phyloP scores from a whole-genome alignment of 2,888 invertebrate genomes.

The Drosophila sordidula region DNA sequence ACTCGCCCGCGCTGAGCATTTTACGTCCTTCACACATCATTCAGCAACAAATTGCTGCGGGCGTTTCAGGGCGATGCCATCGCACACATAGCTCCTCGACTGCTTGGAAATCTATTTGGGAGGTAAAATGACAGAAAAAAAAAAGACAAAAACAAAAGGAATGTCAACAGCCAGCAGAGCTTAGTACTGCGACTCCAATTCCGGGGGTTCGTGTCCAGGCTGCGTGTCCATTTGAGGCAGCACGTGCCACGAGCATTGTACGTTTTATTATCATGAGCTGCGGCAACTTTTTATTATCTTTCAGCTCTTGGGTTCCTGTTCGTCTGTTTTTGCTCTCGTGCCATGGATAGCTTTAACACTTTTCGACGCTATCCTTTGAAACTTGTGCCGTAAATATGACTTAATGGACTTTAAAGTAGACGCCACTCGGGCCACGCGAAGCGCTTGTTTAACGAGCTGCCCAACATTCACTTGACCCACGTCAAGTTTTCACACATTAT shows the following conservation, averaged over 20 bases:
- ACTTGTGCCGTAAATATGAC: slow-evolving; percentile 74
- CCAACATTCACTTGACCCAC: slow-evolving; percentile 65
- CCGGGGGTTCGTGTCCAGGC: slow-evolving; percentile 66
- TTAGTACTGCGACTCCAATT: neutral
- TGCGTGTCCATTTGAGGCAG: slow-evolving; percentile 73
- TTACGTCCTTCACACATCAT: slow-evolving; percentile 81
- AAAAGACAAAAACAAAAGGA: slow-evolving; percentile 24
- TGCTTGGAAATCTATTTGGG: slow-evolving; percentile 72
- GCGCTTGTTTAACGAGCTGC: slow-evolving; percentile 61
- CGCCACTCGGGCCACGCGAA: slow-evolving; percentile 21
- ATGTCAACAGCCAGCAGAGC: slow-evolving; percentile 66
- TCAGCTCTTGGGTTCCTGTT: slow-evolving; percentile 11
- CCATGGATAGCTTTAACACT: slow-evolving; percentile 68
- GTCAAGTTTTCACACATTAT: slow-evolving; percentile 68
- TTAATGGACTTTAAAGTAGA: slow-evolving; percentile 77
- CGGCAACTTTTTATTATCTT: slow-evolving; percentile 78
- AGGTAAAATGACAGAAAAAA: slow-evolving; percentile 58
- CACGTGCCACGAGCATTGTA: slow-evolving; percentile 73
- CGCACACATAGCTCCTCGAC: slow-evolving; percentile 44
- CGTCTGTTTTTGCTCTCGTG: slow-evolving; percentile 7
- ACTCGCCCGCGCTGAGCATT: slow-evolving; percentile 48
- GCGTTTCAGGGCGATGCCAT: slow-evolving; percentile 58
- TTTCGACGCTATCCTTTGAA: slow-evolving; percentile 43
- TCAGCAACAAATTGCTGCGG: slow-evolving; percentile 80
- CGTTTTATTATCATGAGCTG: slow-evolving; percentile 78